Evolutionary conservation across 1,140 invertebrate genomes (phyloP), one percentile per base, ranked within the genome.

Genomic region (Drosophila ogumai): DNA sequence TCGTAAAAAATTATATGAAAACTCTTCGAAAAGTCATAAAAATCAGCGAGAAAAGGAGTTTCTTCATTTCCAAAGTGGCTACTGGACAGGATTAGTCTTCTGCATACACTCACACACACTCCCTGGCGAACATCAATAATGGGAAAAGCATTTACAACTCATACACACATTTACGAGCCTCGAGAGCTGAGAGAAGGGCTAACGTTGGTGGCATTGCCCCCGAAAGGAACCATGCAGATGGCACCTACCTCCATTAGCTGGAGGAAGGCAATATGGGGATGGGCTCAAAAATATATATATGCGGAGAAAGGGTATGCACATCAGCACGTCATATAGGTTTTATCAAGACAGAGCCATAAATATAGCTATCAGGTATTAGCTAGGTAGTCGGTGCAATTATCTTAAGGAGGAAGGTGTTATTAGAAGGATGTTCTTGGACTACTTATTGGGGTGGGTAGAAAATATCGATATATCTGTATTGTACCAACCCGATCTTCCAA

Each of bases 171-270:
- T 87, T 87, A 80, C 47, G 73, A 78, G 50, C 47, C 52, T 34
- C 36, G 31, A 81, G 61, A 54, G 31, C 17, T 7, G 57, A 31
- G 28, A 67, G 31, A 13, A 25, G 40, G 13, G 40, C 32, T 4
- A 12, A 54, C 44, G 36, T 28, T 47, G 46, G 46, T 17, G 47
- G 47, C 47, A 50, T 12, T 50, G 28, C 47, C 28, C 57, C 57
- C 49, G 50, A 25, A 79, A 47, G 44, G 49, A 63, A 56, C 47
- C 59, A 19, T 49, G 59, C 19, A 71, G 47, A 67, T 81, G 69
- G 75, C 79, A 75, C 50, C 66, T 66, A 75, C 50, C 69, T 69
- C 82, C 84, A 87, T 87, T 88, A 87, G 67, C 61, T 36, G 22
- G 22, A 28, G 46, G 15, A 57, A 60, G 46, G 15, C 32, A 50